phyloP scores from a whole-genome alignment of 2,888 invertebrate genomes.

The Leucoma salicis region DNA sequence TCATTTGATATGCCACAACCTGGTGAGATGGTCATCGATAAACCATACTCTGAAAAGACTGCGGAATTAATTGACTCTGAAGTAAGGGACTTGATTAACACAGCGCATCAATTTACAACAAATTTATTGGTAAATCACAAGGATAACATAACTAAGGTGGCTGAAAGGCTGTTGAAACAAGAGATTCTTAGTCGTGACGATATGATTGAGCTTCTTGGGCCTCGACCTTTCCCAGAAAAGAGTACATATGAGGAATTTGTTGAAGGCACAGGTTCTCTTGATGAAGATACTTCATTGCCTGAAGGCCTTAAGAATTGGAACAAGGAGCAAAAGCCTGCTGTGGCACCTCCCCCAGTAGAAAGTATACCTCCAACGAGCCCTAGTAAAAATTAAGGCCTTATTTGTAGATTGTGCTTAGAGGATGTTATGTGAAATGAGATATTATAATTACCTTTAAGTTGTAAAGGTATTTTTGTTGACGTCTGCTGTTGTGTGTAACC shows the following conservation, averaged over 20 bases:
- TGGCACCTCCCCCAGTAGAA: slow-evolving; percentile 44
- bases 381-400: slow-evolving; percentile 60
- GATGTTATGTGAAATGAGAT: slow-evolving; percentile 63
- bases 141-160: slow-evolving; percentile 92
- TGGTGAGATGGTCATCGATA: slow-evolving; percentile 95
- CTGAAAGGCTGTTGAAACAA: slow-evolving; percentile 93
- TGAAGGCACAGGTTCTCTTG: slow-evolving; percentile 98
- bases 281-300: slow-evolving; percentile 97
- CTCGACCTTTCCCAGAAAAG: slow-evolving; percentile 98
- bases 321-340: slow-evolving; percentile 79
- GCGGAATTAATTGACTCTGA: slow-evolving; percentile 97
- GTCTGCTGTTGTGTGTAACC: slow-evolving; percentile 38
- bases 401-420: slow-evolving; percentile 46
- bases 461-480: slow-evolving; percentile 53
- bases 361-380: slow-evolving; percentile 50
- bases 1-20: slow-evolving; percentile 97
- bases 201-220: slow-evolving; percentile 97
- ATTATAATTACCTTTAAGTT: slow-evolving; percentile 67
- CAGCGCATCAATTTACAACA: slow-evolving; percentile 91
- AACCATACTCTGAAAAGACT: slow-evolving; percentile 98
- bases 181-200: slow-evolving; percentile 98
- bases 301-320: slow-evolving; percentile 99
- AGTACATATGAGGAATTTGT: slow-evolving; percentile 99
- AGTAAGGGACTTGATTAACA: slow-evolving; percentile 82
- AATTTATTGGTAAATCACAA: slow-evolving; percentile 90